Evolutionary conservation across 2,888 invertebrate species (phyloP).

Genomic region (Erebia epiphron): DNA sequence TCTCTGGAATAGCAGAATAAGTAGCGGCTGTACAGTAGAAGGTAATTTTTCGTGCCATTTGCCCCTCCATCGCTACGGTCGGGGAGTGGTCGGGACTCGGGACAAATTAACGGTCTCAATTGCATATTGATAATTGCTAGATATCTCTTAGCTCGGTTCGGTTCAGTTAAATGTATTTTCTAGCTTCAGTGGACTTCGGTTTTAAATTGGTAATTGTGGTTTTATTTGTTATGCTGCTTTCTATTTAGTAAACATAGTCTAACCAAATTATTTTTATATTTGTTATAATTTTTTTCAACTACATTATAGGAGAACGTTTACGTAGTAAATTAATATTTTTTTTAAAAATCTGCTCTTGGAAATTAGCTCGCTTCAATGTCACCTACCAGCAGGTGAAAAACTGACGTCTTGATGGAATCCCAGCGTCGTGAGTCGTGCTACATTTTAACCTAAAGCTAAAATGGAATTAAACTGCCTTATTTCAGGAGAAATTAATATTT

Average conservation of each 20-base stretch:
- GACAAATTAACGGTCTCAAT: slow-evolving; percentile 49
- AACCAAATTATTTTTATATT: too few relatives aligned
- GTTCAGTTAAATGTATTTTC: slow-evolving; percentile 12
- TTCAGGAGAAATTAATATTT: too few relatives aligned
- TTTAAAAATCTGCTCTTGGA: too few relatives aligned
- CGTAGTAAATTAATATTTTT: too few relatives aligned
- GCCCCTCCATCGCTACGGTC: slow-evolving; percentile 53
- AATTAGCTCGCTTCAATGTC: too few relatives aligned
- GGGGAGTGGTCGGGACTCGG: slow-evolving; percentile 38
- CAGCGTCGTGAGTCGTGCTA: too few relatives aligned
- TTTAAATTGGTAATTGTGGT: background rate
- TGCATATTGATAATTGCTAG: slow-evolving; percentile 60
- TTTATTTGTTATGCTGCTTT: background rate
- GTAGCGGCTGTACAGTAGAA: slow-evolving; percentile 55
- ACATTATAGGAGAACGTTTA: too few relatives aligned
- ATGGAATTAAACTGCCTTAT: too few relatives aligned
- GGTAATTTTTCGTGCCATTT: slow-evolving; percentile 73
- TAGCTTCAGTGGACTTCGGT: slow-evolving; percentile 3
- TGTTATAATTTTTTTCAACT: too few relatives aligned
- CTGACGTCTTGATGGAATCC: too few relatives aligned
- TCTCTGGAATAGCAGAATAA: slow-evolving; percentile 5
- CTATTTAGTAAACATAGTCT: background rate
- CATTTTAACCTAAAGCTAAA: too few relatives aligned
- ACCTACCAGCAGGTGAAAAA: too few relatives aligned
- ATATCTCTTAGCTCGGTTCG: slow-evolving; percentile 29